These are phyloP conservation scores for Drosophila bifasciata DNA, from an alignment of 1,140 invertebrate species.

Conservation along the genomic window DNA sequence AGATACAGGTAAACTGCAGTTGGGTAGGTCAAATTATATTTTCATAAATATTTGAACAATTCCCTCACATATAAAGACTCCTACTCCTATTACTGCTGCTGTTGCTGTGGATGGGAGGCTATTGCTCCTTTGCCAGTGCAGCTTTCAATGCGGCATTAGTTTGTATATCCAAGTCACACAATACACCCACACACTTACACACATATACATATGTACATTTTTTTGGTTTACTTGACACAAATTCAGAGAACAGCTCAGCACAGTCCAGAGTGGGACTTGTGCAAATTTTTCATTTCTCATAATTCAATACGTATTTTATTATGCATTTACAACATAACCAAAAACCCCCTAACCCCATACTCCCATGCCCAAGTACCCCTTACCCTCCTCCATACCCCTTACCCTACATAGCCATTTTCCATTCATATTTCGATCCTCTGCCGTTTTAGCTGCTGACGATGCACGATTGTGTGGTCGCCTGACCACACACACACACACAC, in stretches of 20 bases:
- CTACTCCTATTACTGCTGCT: background rate
- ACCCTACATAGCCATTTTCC: background rate
- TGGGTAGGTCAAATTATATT: conserved; percentile 69
- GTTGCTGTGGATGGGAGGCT: conserved; percentile 19
- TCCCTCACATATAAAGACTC: conserved; percentile 19
- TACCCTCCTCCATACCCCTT: background rate
- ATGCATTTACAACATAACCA: conserved; percentile 25
- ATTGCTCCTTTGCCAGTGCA: conserved; percentile 69
- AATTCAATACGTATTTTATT: conserved; percentile 61
- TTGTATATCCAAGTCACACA: conserved; percentile 6
- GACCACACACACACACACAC: no score
- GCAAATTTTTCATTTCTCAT: conserved; percentile 60
- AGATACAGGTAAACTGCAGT: conserved; percentile 40
- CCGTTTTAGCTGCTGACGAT: conserved; percentile 58
- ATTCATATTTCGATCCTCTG: conserved; percentile 30
- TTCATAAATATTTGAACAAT: conserved; percentile 79
- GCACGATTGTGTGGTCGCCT: conserved; percentile 28
- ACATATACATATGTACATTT: background rate
- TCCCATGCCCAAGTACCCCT: no score
- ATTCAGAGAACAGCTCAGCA: conserved; percentile 4
- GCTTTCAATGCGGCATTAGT: conserved; percentile 44
- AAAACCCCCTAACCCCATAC: no score
- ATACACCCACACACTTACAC: background rate
- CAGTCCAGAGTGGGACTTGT: conserved; percentile 7
- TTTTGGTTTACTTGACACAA: background rate